Base-by-base conservation (phyloP, 2,888 invertebrate genomes). In the Luperina nickerlii region DNA sequence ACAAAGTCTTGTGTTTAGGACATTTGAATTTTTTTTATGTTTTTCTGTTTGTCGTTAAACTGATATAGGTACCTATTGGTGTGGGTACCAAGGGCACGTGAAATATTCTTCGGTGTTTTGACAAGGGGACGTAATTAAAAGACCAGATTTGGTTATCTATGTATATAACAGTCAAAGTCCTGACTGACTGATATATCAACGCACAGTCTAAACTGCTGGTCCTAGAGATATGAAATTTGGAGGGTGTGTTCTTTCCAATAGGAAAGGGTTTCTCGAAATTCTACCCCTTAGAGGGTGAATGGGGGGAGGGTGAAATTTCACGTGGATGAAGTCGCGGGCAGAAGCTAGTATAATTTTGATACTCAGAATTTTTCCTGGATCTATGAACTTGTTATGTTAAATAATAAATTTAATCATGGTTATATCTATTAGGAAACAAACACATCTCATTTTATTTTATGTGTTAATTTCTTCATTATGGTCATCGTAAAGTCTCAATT, bases 1-100 rank as follows among this genome's bases (percentile, higher is more conserved):
- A 87, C 54, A 66, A 66, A 63, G 38, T 38, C 27, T 18, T 27
- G 67, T 54, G 11, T 60, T 51, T 48, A 15, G 9, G 1, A 2
- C 11, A 24, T 24, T n/a, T 9, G 57, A 2, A 24, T 45, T n/a
- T 48, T 38, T 6, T 0, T 8, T 9, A 2, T 3, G 3, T 67
- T 57, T 9, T 63, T 51, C 5, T 48, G 18, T 51, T 74, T 70
- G 6, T 24, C 9, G 5, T 51, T 24, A 9, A 51, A 48, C 32
- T 32, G 8, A 32, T 70, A 24, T 32, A 32, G 32, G 3, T 5
- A 38, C 38, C 38, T 38, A 54, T 24, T 9, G 5, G 32, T 24
- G 15, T 20, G 20, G 1, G 11, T 48, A 69, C 27, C 7, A 20
- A 48, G 24, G 32, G 8, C 15, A 51, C 27, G 5, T 5, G 15